A percentile compares a stretch with the other conserved stretches of the same genome.
Evolutionary conservation across 1,140 invertebrate genomes (phyloP).

Genomic region (Drosophila pseudoobscura): DNA sequence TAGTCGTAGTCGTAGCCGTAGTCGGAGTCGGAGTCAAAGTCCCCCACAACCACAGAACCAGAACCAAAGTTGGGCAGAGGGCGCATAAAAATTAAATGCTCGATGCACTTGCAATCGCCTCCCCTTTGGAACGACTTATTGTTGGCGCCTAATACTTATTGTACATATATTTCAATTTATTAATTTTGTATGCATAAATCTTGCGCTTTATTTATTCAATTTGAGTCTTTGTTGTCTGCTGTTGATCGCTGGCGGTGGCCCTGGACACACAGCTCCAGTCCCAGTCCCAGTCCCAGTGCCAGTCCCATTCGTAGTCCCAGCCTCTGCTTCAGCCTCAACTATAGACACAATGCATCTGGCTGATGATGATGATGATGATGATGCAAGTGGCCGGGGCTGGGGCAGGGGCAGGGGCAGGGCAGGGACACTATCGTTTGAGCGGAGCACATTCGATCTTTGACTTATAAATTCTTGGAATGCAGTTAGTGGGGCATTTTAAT

Average conservation of each 20-base stretch:
- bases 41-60: background rate
- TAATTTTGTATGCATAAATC: slow-evolving; percentile 81
- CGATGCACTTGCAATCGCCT: slow-evolving; percentile 47
- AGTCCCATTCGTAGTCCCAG: slow-evolving; percentile 1
- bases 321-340: slow-evolving; percentile 36
- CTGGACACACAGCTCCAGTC: slow-evolving; percentile 29
- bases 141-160: slow-evolving; percentile 67
- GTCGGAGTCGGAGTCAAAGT: too few species aligned
- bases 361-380: slow-evolving; percentile 14
- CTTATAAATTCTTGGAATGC: slow-evolving; percentile 81
- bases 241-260: slow-evolving; percentile 61
- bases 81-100: slow-evolving; percentile 69
- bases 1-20: too few species aligned
- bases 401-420: background rate
- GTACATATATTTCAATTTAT: slow-evolving; percentile 78
- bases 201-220: slow-evolving; percentile 79
- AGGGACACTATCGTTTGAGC: slow-evolving; percentile 61
- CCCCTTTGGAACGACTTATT: slow-evolving; percentile 29
- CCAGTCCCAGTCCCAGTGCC: slow-evolving; percentile 1
- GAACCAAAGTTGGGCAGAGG: background rate
- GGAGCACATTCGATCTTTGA: slow-evolving; percentile 77
- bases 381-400: background rate
- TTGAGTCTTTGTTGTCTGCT: slow-evolving; percentile 80
- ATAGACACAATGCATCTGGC: slow-evolving; percentile 11
- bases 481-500: slow-evolving; percentile 78